A percentile compares a stretch with the other conserved stretches of the same genome.
Conservation (phyloP, 2,797 vertebrate species). For the Pogonophryne albipinna region DNA sequence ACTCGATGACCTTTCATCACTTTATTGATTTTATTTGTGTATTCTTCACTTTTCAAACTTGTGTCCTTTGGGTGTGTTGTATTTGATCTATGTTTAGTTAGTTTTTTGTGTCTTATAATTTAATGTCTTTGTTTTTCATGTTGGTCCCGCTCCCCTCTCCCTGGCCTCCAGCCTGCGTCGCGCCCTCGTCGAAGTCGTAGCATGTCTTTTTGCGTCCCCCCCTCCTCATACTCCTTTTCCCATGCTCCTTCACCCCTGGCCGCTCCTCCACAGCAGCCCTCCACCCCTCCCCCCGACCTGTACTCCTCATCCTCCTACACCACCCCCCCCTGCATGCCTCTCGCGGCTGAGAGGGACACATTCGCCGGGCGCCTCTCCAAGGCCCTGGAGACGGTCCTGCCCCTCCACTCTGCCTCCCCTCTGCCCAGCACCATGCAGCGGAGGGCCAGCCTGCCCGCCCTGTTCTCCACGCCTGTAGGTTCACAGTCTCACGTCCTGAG, state of each 20-base stretch:
- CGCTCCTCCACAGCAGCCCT: constrained; percentile 83
- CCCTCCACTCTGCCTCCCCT: constrained; percentile 91
- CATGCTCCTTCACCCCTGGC: constrained; percentile 76
- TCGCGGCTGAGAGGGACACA: constrained; percentile 90
- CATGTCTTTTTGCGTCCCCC: constrained; percentile 97
- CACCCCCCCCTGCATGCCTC: constrained; percentile 84
- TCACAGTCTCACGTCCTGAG: constrained; percentile 37
- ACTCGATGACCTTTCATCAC: not conserved
- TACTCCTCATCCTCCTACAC: constrained; percentile 80
- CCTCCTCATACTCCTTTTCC: constrained; percentile 87
- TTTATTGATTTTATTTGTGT: constrained; percentile 15
- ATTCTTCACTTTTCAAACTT: constrained; percentile 14
- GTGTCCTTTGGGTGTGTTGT: constrained; percentile 3
- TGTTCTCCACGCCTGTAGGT: constrained; percentile 98
- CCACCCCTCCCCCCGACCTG: constrained; percentile 91
- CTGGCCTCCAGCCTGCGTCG: constrained; percentile 72
- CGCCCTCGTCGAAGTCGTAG: constrained; percentile 91
- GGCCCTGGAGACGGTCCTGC: constrained; percentile 96
- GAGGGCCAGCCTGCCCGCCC: constrained; percentile 96
- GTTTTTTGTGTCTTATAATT: constrained; percentile 54
- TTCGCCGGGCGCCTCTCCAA: constrained; percentile 97
- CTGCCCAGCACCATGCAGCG: constrained; percentile 90
- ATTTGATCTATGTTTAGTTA: constrained; percentile 28
- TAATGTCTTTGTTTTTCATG: constrained; percentile 70
- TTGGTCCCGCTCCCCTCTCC: constrained; percentile 48